A percentile compares a stretch with the other conserved stretches of the same genome.
Conservation (phyloP, 2,113 vertebrate genomes). For the Paracanthobrama guichenoti region DNA sequence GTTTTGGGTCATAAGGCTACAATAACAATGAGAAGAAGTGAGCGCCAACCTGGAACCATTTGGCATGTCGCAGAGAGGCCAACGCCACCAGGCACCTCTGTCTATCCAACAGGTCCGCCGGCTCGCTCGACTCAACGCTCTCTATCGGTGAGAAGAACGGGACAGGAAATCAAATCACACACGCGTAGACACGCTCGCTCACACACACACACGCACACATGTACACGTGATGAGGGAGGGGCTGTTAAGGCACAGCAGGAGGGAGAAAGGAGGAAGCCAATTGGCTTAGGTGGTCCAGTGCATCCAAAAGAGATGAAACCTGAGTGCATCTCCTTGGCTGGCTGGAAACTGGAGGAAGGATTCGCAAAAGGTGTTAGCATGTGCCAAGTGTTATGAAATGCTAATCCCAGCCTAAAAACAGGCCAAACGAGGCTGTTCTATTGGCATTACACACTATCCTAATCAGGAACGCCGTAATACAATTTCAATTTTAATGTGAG, state of each 20-base stretch:
- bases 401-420: neutral
- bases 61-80: conserved; percentile 99
- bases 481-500: neutral
- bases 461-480: neutral
- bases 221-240: conserved; percentile 75
- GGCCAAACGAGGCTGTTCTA: neutral
- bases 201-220: conserved; percentile 31
- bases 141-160: conserved; percentile 90
- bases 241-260: conserved; percentile 63
- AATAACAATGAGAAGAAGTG: conserved; percentile 88
- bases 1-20: conserved; percentile 77
- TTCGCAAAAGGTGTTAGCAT: conserved; percentile 49
- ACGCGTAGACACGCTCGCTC: conserved; percentile 12
- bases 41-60: conserved; percentile 99
- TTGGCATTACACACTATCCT: neutral
- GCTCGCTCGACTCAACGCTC: conserved; percentile 93
- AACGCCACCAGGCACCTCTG: conserved; percentile 99
- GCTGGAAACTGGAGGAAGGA: conserved; percentile 51
- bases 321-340: conserved; percentile 51
- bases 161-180: conserved; percentile 72
- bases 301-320: conserved; percentile 50
- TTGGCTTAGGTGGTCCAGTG: conserved; percentile 45
- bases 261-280: conserved; percentile 18
- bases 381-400: neutral
- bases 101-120: conserved; percentile 98